These are phyloP conservation scores for Brachionus koreanus DNA, from an alignment of 1,140 invertebrate species.

Conservation along the genomic window DNA sequence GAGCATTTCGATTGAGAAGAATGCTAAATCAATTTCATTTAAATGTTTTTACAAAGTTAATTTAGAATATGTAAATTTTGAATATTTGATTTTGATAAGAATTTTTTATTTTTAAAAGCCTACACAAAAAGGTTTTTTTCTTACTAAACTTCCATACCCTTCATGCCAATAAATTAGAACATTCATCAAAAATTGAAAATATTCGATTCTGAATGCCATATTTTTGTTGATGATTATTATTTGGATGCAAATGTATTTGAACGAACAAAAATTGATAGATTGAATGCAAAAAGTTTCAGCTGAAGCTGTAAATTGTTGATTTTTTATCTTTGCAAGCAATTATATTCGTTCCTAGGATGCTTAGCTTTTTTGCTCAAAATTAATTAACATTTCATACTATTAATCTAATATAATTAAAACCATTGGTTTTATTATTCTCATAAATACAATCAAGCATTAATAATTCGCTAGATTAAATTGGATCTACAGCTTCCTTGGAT, in stretches of 20 bases:
- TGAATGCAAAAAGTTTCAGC: background rate
- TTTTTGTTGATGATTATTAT: background rate
- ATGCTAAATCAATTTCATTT: background rate
- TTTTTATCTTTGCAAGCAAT: background rate
- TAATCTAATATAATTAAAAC: background rate
- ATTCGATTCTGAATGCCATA: background rate
- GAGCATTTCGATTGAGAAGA: background rate
- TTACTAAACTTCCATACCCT: background rate
- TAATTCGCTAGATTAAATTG: background rate
- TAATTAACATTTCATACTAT: background rate
- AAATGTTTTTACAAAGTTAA: background rate
- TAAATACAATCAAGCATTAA: background rate
- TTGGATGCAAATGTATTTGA: background rate
- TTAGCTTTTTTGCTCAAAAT: background rate
- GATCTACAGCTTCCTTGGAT: background rate
- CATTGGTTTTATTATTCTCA: background rate
- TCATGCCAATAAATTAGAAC: background rate
- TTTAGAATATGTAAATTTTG: background rate
- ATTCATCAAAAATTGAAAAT: slow-evolving; percentile 4
- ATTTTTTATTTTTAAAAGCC: background rate
- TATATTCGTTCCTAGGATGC: background rate
- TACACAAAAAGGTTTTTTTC: background rate
- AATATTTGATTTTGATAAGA: background rate
- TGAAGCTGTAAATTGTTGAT: background rate
- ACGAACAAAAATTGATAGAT: background rate